A percentile compares a stretch with the other conserved stretches of the same genome.
Conservation (phyloP, 1,140 invertebrate species). For the Sinella curviseta region DNA sequence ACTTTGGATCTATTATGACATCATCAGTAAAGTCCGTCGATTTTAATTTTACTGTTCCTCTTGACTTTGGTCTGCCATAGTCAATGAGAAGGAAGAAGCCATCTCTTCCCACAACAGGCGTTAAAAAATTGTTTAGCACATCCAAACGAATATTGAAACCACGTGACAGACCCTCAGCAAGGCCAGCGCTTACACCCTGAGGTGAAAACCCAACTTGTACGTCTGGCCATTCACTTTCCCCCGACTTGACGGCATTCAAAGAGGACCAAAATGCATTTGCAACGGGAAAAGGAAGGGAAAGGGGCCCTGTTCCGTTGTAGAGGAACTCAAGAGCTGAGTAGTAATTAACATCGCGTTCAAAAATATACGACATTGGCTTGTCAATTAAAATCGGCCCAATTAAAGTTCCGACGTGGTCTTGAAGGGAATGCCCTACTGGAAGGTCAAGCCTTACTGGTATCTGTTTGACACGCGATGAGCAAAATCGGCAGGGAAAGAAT, state of each 20-base stretch:
- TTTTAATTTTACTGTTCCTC: background rate
- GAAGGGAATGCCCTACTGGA: conserved; percentile 37
- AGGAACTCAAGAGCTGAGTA: conserved; percentile 18
- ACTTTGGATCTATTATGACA: conserved; percentile 14
- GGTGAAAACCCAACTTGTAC: conserved; percentile 35
- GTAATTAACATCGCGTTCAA: conserved; percentile 26
- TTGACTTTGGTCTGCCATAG: background rate
- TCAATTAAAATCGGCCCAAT: conserved; percentile 31
- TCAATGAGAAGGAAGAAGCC: background rate
- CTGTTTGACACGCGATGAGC: background rate
- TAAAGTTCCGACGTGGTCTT: conserved; percentile 33
- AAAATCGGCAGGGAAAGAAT: background rate
- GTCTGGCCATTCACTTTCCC: conserved; percentile 40
- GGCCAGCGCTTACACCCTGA: background rate
- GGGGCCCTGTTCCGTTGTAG: conserved; percentile 34
- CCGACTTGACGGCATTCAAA: background rate
- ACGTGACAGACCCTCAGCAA: conserved; percentile 1
- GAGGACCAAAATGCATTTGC: conserved; percentile 24
- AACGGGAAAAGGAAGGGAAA: conserved; percentile 8
- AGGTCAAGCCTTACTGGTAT: conserved; percentile 1
- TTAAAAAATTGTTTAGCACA: conserved; percentile 20
- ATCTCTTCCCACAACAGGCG: background rate
- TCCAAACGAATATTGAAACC: conserved; percentile 21
- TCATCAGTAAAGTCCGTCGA: background rate
- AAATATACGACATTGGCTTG: conserved; percentile 28